Conservation (phyloP, 2,113 vertebrate genomes). For the Macrotus californicus region DNA sequence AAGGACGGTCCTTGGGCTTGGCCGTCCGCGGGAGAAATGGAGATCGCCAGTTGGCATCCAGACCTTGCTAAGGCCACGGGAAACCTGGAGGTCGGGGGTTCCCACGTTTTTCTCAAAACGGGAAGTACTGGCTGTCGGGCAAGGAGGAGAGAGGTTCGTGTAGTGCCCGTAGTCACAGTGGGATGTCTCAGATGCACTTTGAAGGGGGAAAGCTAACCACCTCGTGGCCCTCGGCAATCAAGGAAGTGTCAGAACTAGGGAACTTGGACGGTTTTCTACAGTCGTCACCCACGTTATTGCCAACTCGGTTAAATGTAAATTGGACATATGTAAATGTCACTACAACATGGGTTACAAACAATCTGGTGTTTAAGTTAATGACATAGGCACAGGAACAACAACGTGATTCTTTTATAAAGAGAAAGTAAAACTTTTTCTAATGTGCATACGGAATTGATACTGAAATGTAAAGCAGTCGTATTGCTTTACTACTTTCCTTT, state of each 20-base stretch:
- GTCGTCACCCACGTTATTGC: slow-evolving; percentile 12
- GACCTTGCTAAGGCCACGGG: not conserved
- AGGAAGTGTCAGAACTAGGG: not conserved
- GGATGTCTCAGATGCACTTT: not conserved
- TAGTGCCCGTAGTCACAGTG: not conserved
- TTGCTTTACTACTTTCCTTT: not conserved
- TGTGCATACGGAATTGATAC: not conserved
- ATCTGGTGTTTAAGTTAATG: not conserved
- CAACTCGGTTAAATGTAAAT: slow-evolving; percentile 10
- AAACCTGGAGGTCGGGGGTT: not conserved
- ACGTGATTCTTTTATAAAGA: not conserved
- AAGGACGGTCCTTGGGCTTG: not conserved
- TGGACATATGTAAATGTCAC: slow-evolving; percentile 45
- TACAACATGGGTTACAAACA: not conserved
- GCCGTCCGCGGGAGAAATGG: not conserved
- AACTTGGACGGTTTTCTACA: slow-evolving; percentile 8
- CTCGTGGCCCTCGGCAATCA: not conserved
- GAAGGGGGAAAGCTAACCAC: not conserved
- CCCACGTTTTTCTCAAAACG: not conserved
- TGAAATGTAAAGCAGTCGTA: not conserved
- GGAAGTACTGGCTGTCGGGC: not conserved
- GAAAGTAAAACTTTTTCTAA: not conserved
- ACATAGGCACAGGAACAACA: not conserved
- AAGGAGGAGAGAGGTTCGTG: fast-evolving
- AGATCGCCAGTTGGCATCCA: not conserved